Evolutionary conservation across 2,888 invertebrate species (phyloP), one percentile per base, ranked within the genome.

Genomic region (Cancer borealis): DNA sequence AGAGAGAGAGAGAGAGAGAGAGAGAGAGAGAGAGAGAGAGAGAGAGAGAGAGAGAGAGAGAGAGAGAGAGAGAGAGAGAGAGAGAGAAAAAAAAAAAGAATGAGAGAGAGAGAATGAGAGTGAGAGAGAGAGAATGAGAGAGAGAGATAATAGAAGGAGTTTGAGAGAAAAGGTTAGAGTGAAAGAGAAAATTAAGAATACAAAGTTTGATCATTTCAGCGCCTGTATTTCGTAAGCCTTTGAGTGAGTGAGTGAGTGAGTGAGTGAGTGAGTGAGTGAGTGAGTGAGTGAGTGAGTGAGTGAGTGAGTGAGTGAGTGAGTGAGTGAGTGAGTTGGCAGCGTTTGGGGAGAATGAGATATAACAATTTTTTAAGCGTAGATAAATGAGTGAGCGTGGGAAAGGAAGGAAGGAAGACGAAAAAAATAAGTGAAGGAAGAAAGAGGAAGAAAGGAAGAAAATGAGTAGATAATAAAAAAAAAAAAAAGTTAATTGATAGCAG

Each of bases 1-100:
- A 54, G 91, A 54, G 60, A 30, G 91, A 54, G 91, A 54, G 91
- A 54, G 54, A 54, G 54, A 54, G 91, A 54, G 91, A 54, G 54
- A 54, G 91, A 54, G 54, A 54, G 54, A 54, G 91, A 54, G 54
- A 54, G 30, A 54, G 54, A 73, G 46, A 39, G 46, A 45, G n/a
- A n/a, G 30, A 49, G 92, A 49, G 54, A 39, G 92, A 26, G 87
- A 79, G 73, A 30, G 47, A 47, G 30, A 26, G 46, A 47, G 14
- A n/a, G 84, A 79, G 46, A 47, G 39, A 45, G 60, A 30, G 45
- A 54, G 39, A n/a, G 79, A 47, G 90, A 90, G n/a, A 73, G 73
- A 73, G n/a, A 91, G 46, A 46, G 45, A 66, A n/a, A 73, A 73
- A 73, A 73, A 60, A 30, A 91, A 60, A 30, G 39, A 91, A 66